Evolutionary conservation across 2,113 vertebrate species (phyloP).

Genomic region (Tonatia bakeri): DNA sequence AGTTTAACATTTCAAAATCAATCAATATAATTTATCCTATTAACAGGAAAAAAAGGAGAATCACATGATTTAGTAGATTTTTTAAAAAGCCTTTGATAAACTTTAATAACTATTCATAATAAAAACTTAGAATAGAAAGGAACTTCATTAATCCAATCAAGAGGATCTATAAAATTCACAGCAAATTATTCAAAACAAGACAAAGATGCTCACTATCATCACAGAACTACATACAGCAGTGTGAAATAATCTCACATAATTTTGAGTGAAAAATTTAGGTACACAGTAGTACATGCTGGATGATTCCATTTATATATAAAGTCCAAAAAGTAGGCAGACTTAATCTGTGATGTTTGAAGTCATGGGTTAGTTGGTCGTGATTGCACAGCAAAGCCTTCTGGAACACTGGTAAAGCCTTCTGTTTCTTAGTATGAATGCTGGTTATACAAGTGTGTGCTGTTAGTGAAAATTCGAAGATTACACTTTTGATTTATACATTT

Average conservation of each 20-base stretch:
- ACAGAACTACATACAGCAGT: background rate
- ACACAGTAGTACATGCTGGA: background rate
- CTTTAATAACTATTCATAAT: background rate
- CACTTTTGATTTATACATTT: background rate
- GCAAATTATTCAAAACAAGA: constrained; percentile 23
- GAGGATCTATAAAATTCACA: background rate
- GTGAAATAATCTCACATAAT: background rate
- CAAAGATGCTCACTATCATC: background rate
- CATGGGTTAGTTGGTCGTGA: background rate
- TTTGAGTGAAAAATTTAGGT: constrained; percentile 36
- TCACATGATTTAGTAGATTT: background rate
- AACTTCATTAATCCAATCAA: constrained; percentile 1
- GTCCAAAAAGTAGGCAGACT: background rate
- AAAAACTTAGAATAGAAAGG: constrained; percentile 12
- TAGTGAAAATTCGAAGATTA: background rate
- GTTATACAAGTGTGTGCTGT: background rate
- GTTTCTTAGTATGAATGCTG: background rate
- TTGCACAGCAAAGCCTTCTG: background rate
- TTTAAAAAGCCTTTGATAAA: background rate
- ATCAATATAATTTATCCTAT: background rate
- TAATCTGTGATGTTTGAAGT: background rate
- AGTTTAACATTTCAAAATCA: constrained; percentile 22
- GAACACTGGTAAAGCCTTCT: background rate
- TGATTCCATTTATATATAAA: background rate
- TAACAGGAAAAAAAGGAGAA: background rate